These are phyloP conservation scores for Epinotia demarniana DNA, from an alignment of 2,888 invertebrate species.

Conservation along the genomic window DNA sequence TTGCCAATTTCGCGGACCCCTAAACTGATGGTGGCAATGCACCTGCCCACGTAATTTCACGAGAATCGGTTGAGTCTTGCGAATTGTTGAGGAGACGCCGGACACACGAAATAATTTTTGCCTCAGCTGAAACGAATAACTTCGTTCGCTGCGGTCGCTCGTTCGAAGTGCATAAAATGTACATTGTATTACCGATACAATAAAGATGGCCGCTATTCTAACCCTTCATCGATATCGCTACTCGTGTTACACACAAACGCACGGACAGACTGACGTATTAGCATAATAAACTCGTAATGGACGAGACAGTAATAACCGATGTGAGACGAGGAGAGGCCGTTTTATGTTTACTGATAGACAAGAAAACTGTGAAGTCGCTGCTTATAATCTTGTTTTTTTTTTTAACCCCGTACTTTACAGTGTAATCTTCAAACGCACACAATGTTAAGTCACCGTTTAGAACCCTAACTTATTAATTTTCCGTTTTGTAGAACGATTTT, in stretches of 20 bases:
- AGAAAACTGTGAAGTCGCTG: constrained; percentile 51
- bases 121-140: too few species aligned
- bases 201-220: constrained; percentile 4
- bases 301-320: constrained; percentile 72
- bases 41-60: too few species aligned
- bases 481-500: too few species aligned
- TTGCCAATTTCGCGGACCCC: too few species aligned
- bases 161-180: not conserved
- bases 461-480: too few species aligned
- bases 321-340: constrained; percentile 65
- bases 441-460: too few species aligned
- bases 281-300: constrained; percentile 76
- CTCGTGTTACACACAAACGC: constrained; percentile 40
- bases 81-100: too few species aligned
- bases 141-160: too few species aligned
- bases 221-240: constrained; percentile 21
- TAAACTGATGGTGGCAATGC: too few species aligned
- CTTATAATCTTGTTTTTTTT: not conserved
- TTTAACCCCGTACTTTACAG: not conserved
- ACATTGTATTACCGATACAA: not conserved
- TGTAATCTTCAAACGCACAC: too few species aligned
- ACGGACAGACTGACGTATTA: constrained; percentile 57
- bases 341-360: constrained; percentile 58
- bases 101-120: too few species aligned
- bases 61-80: too few species aligned